phyloP scores from a whole-genome alignment of 2,888 invertebrate species.

The Troglohyphantes excavatus region DNA sequence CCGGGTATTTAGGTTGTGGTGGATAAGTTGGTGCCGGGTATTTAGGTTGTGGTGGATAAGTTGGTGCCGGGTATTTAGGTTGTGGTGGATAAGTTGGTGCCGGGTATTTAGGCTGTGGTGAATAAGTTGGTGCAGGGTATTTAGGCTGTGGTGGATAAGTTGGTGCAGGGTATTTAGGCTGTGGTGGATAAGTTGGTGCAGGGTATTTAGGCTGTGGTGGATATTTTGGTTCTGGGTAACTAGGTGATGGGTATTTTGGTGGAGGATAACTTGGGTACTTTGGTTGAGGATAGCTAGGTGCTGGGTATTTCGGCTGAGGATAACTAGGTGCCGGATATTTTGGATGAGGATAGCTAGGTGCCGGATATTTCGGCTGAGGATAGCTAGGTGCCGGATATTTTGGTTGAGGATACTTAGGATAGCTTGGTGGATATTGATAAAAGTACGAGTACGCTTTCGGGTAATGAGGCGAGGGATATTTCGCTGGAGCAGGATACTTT shows the following conservation, averaged over 20 bases:
- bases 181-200: neutral
- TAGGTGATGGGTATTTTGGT: constrained; percentile 60
- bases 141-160: constrained; percentile 23
- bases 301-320: constrained; percentile 46
- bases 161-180: constrained; percentile 32
- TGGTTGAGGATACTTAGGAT: constrained; percentile 56
- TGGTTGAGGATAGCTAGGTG: constrained; percentile 42
- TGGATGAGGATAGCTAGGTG: constrained; percentile 30
- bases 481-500: constrained; percentile 36
- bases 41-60: neutral
- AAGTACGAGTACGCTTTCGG: constrained; percentile 37
- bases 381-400: constrained; percentile 66
- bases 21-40: constrained; percentile 15
- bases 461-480: constrained; percentile 38
- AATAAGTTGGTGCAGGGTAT: constrained; percentile 21
- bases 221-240: constrained; percentile 58
- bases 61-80: constrained; percentile 30
- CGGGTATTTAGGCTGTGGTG: constrained; percentile 24
- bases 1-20: constrained; percentile 19
- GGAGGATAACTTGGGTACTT: constrained; percentile 35
- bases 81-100: constrained; percentile 26
- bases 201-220: constrained; percentile 49
- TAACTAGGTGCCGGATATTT: constrained; percentile 37
- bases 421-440: neutral
- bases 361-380: constrained; percentile 54